phyloP scores from a whole-genome alignment of 2,113 vertebrate species.

The Holacanthus passer region DNA sequence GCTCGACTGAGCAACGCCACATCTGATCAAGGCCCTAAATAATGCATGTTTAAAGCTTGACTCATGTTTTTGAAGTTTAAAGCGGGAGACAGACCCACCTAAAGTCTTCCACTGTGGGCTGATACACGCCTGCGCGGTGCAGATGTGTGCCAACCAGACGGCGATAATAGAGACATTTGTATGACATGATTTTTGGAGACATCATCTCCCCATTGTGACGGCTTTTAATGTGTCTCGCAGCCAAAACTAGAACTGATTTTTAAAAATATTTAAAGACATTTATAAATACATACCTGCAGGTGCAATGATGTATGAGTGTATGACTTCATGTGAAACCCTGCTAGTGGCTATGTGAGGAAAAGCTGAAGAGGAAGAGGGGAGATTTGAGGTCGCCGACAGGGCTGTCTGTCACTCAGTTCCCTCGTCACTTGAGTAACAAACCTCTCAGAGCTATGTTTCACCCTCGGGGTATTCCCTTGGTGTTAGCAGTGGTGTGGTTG shows the following conservation, averaged over 20 bases:
- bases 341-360: background rate
- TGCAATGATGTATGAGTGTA: background rate
- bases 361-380: conserved; percentile 18
- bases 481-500: conserved; percentile 42
- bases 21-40: conserved; percentile 69
- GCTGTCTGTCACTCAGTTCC: conserved; percentile 35
- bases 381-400: conserved; percentile 17
- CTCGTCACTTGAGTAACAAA: conserved; percentile 37
- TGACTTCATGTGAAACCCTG: conserved; percentile 12
- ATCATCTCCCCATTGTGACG: background rate
- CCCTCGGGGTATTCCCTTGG: conserved; percentile 51
- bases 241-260: background rate
- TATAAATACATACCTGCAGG: conserved; percentile 2
- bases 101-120: conserved; percentile 37
- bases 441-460: conserved; percentile 42
- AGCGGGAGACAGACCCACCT: conserved; percentile 47
- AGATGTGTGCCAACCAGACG: conserved; percentile 5
- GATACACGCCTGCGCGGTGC: conserved; percentile 21
- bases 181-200: conserved; percentile 16
- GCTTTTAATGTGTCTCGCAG: conserved; percentile 5
- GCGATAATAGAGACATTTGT: conserved; percentile 24
- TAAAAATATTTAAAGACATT: background rate
- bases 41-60: conserved; percentile 68
- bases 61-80: conserved; percentile 63
- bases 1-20: conserved; percentile 70